A percentile compares a stretch with the other conserved stretches of the same genome.
These are phyloP conservation scores for Coendou prehensilis DNA, from an alignment of 2,797 vertebrate genomes.

Conservation along the genomic window DNA sequence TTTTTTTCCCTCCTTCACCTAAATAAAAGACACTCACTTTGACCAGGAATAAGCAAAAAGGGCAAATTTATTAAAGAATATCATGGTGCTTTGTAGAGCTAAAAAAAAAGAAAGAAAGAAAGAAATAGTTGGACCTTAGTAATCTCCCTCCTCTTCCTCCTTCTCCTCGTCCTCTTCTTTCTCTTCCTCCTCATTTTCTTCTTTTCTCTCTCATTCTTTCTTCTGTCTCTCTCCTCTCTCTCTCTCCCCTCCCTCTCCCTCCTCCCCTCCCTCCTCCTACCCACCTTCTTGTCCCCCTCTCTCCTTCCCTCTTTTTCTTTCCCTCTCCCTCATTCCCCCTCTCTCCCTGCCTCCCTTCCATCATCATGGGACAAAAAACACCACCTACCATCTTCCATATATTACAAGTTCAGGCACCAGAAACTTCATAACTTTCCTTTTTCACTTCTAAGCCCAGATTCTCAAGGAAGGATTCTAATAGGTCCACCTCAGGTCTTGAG, in stretches of 20 bases:
- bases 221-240: not conserved
- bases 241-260: not conserved
- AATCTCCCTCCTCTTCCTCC: not conserved
- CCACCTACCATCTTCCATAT: not conserved
- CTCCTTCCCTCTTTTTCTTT: not conserved
- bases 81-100: not conserved
- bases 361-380: not conserved
- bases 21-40: not conserved
- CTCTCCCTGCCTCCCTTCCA: not conserved
- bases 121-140: not conserved
- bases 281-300: not conserved
- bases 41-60: not conserved
- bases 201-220: too few relatives aligned
- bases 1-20: too few relatives aligned
- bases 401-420: not conserved
- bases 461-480: not conserved
- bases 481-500: not conserved
- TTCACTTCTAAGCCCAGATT: not conserved
- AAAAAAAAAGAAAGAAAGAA: not conserved
- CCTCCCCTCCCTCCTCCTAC: too few relatives aligned
- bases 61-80: not conserved
- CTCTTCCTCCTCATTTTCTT: too few relatives aligned
- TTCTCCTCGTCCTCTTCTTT: not conserved
- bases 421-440: not conserved
- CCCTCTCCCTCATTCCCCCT: accelerated